Conservation (phyloP, 1,140 invertebrate genomes). For the Drosophila pachea region DNA sequence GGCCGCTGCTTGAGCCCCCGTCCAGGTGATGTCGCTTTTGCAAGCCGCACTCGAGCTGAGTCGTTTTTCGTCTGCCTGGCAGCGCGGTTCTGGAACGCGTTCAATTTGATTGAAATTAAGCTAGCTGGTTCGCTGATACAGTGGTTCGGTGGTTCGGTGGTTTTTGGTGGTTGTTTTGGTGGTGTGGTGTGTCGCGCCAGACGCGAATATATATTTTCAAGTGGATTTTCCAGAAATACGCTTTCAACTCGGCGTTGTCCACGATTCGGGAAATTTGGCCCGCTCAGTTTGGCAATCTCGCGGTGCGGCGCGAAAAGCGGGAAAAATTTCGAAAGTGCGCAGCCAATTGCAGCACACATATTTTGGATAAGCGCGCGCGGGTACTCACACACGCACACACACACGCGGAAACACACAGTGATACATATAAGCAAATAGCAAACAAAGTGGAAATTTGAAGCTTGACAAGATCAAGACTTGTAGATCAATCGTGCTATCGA, state of each 20-base stretch:
- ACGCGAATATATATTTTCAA: slow-evolving; percentile 9
- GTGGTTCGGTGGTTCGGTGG: slow-evolving; percentile 29
- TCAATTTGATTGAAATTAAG: slow-evolving; percentile 41
- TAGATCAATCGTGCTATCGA: neutral
- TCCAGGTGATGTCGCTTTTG: slow-evolving; percentile 76
- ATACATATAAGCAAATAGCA: too few species aligned
- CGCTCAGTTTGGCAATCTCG: slow-evolving; percentile 32
- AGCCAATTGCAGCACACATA: slow-evolving; percentile 24
- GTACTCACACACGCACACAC: slow-evolving; percentile 1
- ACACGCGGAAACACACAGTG: neutral
- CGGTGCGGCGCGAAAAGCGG: slow-evolving; percentile 26
- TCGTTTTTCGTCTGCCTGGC: slow-evolving; percentile 73
- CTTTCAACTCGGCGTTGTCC: slow-evolving; percentile 13
- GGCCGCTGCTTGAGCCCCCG: slow-evolving; percentile 36
- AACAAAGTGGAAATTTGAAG: too few species aligned
- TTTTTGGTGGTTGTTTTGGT: slow-evolving; percentile 3
- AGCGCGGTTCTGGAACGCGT: slow-evolving; percentile 75
- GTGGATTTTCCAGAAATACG: slow-evolving; percentile 35
- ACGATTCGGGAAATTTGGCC: slow-evolving; percentile 7
- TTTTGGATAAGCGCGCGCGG: slow-evolving; percentile 24
- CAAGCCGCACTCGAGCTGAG: slow-evolving; percentile 64
- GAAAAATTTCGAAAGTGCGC: slow-evolving; percentile 43
- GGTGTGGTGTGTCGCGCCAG: slow-evolving; percentile 7
- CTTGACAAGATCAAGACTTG: slow-evolving; percentile 11
- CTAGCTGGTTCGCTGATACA: neutral